Base-by-base conservation (phyloP, 2,113 vertebrate genomes). In the Equus quagga region DNA sequence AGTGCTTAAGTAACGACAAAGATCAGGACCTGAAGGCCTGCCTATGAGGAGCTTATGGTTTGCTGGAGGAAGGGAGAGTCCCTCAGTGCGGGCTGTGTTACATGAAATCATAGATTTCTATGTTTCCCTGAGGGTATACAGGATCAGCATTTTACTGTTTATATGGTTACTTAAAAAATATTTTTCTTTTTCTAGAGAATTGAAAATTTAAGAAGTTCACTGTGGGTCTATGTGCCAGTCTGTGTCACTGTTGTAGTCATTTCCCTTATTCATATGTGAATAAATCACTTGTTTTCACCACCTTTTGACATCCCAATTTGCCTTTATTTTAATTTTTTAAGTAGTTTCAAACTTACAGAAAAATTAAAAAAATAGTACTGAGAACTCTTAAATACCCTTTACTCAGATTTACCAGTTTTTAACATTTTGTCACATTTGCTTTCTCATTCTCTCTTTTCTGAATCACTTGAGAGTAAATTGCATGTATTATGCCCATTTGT, bases 371-470 rank as follows among this genome's bases (percentile, higher is more conserved):
- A 84, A 70, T 54, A 70, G 23, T 80, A 65, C 13, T 78, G 28
- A 64, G 26, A 82, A 82, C 60, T 81, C 14, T 73, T 82, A 46
- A 60, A 67, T 87, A 67, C 26, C 18, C 9, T 73, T 15, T 49
- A 46, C 33, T 86, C 46, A 91, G 33, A 51, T 85, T 85, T 36
- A 41, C 19, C 31, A 67, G 0, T 82, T 91, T 69, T 11, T 51
- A 60, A 72, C 24, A 31, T 81, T 96, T 60, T 92, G 26, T 95
- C 60, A 54, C 14, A 72, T 85, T 95, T 93, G 60, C 60, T 86
- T 93, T 90, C 44, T 93, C n/a, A 17, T 92, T 36, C 62, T 85
- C 14, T 73, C 33, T 87, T 70, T 86, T 93, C 41, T 86, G 62
- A 79, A 80, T 65, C 24, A 49, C 41, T 83, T 75, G 9, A 60